These are phyloP conservation scores for Mechanitis mazaeus DNA, from an alignment of 2,888 invertebrate genomes.

Conservation along the genomic window DNA sequence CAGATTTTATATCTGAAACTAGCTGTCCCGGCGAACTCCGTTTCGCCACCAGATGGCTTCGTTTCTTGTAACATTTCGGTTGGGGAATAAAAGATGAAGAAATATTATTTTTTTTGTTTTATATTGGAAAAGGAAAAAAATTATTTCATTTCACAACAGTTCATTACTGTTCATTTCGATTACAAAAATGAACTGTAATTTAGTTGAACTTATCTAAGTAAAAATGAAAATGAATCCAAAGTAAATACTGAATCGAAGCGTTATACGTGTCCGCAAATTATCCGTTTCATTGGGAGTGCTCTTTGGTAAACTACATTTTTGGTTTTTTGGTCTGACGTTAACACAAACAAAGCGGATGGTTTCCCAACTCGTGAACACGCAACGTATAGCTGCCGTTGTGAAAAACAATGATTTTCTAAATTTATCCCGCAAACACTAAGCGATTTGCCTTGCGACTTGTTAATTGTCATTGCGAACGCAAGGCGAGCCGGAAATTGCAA, in stretches of 20 bases:
- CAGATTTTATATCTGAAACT: background rate
- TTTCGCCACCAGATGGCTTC: constrained; percentile 32
- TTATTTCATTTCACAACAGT: constrained; percentile 35
- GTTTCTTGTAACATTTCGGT: constrained; percentile 34
- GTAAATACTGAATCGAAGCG: constrained; percentile 28
- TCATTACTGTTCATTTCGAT: constrained; percentile 36
- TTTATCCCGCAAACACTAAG: constrained; percentile 30
- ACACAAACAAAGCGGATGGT: constrained; percentile 28
- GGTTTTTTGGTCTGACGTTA: constrained; percentile 27
- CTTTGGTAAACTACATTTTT: constrained; percentile 25
- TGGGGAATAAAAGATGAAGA: constrained; percentile 33
- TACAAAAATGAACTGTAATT: constrained; percentile 34
- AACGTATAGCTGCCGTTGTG: constrained; percentile 20
- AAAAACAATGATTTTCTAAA: constrained; percentile 31
- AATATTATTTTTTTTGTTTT: constrained; percentile 27
- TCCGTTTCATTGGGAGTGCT: constrained; percentile 24
- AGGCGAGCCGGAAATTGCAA: constrained; percentile 30
- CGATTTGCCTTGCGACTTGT: constrained; percentile 31
- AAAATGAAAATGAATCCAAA: constrained; percentile 33
- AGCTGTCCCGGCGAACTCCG: constrained; percentile 14
- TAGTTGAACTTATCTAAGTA: constrained; percentile 33
- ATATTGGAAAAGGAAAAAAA: constrained; percentile 25
- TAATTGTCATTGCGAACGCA: constrained; percentile 34
- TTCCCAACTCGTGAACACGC: constrained; percentile 21
- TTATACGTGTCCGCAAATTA: constrained; percentile 25